These are phyloP conservation scores for Protosalanx chinensis DNA, from an alignment of 2,797 vertebrate genomes.

Conservation along the genomic window DNA sequence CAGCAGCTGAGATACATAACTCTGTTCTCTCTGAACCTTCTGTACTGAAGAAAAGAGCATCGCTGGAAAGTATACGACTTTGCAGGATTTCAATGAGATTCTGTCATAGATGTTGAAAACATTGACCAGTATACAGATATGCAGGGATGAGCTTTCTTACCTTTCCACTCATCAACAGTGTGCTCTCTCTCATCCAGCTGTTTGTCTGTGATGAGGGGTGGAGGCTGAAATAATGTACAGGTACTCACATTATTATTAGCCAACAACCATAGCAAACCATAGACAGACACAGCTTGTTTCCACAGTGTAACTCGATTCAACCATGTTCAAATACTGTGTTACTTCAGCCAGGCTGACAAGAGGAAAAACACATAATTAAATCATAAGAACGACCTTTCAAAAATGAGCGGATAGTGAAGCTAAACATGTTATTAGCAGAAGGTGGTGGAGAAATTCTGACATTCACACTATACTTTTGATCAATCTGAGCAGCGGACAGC, in stretches of 20 bases:
- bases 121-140: not conserved
- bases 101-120: not conserved
- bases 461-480: too few species aligned
- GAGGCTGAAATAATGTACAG: conserved; percentile 75
- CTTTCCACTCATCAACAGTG: conserved; percentile 98
- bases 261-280: not conserved
- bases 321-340: too few species aligned
- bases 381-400: too few species aligned
- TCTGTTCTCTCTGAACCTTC: not conserved
- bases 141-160: conserved; percentile 57
- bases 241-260: not conserved
- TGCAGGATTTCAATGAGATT: not conserved
- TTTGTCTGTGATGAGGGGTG: conserved; percentile 94
- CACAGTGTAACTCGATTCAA: too few species aligned
- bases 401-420: too few species aligned
- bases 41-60: not conserved
- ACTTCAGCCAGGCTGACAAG: too few species aligned
- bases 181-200: conserved; percentile 97
- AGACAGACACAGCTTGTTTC: too few species aligned
- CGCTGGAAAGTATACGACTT: not conserved
- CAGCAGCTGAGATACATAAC: not conserved
- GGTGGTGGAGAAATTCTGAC: too few species aligned
- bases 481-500: too few species aligned
- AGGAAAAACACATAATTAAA: too few species aligned
- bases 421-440: too few species aligned